Conservation (phyloP, 2,888 invertebrate genomes). For the Tetranychus truncatus region DNA sequence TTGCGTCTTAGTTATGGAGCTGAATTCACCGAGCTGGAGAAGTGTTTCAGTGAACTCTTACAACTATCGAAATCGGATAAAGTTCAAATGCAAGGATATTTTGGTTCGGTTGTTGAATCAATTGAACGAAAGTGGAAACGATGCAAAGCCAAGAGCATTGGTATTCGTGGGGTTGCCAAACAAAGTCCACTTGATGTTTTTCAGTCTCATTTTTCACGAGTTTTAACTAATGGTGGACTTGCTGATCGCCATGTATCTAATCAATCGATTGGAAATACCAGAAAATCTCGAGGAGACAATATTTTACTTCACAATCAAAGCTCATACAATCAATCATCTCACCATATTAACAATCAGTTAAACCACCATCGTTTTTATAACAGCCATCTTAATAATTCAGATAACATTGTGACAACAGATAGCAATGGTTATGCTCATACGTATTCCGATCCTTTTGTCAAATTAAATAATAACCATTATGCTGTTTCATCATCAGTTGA, state of each 20-base stretch:
- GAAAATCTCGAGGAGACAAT: no score
- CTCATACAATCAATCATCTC: no score
- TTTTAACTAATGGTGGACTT: background rate
- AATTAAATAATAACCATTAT: background rate
- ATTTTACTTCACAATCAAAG: no score
- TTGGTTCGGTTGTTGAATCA: background rate
- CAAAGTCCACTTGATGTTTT: background rate
- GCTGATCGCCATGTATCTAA: background rate
- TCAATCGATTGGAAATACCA: no score
- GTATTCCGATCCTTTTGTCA: background rate
- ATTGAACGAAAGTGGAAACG: slow-evolving; percentile 2
- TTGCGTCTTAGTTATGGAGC: background rate
- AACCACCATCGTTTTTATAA: no score
- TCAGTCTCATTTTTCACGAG: slow-evolving; percentile 10
- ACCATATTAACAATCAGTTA: no score
- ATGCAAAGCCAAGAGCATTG: background rate
- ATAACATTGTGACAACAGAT: background rate
- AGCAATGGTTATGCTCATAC: background rate
- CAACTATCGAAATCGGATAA: background rate
- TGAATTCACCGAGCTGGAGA: slow-evolving; percentile 2
- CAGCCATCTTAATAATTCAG: background rate
- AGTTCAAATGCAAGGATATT: background rate
- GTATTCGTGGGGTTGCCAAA: background rate
- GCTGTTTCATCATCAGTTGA: background rate
- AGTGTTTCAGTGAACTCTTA: slow-evolving; percentile 7